phyloP scores from a whole-genome alignment of 2,113 vertebrate species.

The Tamias sibiricus region DNA sequence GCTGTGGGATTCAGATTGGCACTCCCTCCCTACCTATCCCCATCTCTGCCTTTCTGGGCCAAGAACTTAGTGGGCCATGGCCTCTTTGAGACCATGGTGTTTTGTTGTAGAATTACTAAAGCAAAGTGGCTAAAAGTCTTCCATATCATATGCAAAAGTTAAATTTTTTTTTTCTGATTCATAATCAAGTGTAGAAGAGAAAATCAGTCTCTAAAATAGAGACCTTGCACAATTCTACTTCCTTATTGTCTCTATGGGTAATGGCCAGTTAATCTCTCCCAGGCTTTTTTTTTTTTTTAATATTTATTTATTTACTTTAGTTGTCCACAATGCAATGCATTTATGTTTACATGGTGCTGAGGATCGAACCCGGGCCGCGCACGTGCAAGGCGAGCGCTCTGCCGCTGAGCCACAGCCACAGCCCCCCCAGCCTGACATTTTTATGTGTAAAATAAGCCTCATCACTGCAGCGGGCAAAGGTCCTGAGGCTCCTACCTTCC shows the following conservation, averaged over 20 bases:
- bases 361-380: too few relatives aligned
- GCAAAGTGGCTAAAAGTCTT: accelerated
- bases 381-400: too few relatives aligned
- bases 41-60: neutral
- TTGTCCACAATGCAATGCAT: too few relatives aligned
- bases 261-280: neutral
- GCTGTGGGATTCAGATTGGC: accelerated
- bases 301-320: too few relatives aligned
- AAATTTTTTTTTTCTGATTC: neutral
- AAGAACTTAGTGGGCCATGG: accelerated
- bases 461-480: accelerated
- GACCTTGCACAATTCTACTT: neutral
- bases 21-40: accelerated
- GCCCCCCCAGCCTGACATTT: neutral
- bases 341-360: too few relatives aligned
- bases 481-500: accelerated
- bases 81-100: neutral
- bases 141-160: neutral
- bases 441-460: neutral
- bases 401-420: too few relatives aligned
- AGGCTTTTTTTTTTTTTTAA: too few relatives aligned
- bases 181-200: neutral
- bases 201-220: neutral
- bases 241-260: too few relatives aligned
- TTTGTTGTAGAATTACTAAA: accelerated